Evolutionary conservation across 2,888 invertebrate genomes (phyloP), one percentile per base, ranked within the genome.

Genomic region (Clanis bilineata): DNA sequence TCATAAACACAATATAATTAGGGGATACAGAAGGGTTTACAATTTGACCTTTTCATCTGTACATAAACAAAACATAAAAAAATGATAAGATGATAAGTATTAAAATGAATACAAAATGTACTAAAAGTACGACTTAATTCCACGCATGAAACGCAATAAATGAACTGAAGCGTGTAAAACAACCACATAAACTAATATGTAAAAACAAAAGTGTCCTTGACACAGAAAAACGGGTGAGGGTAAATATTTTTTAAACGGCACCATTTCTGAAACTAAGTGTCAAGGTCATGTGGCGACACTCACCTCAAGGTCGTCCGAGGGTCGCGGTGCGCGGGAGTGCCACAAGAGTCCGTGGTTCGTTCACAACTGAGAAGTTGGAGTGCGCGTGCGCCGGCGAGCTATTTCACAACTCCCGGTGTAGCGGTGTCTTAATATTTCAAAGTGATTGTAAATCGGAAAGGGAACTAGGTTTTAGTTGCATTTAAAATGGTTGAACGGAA

Each of bases 361-460:
- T 73, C 76, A 80, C 84, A 77, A 91, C 91, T 91, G 91, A 90
- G 83, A 79, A 79, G 71, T 66, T 64, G 66, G 68, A 64, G 69
- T 62, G 66, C 59, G 69, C 73, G 70, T 63, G 74, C 77, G 73
- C 72, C 62, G 67, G 64, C 66, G 38, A 58, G 68, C 58, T 76
- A 67, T 90, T 88, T 85, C 90, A 81, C 88, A 90, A 90, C 85
- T 83, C 86, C 70, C 54, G 44, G 70, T 70, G 74, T 76, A 76
- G 75, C 73, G 80, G 81, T 90, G 86, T 86, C 87, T 81, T 86
- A 88, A 90, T 73, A 74, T 72, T 74, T 75, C 70, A 71, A 65
- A 77, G 86, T 82, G 85, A 86, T 80, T 85, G 88, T 83, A 72
- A 61, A 72, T 73, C 69, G 76, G 64, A 73, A 81, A 84, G 82